Base-by-base conservation (phyloP, 2,113 vertebrate species). In the Nyctibius bracteatus region DNA sequence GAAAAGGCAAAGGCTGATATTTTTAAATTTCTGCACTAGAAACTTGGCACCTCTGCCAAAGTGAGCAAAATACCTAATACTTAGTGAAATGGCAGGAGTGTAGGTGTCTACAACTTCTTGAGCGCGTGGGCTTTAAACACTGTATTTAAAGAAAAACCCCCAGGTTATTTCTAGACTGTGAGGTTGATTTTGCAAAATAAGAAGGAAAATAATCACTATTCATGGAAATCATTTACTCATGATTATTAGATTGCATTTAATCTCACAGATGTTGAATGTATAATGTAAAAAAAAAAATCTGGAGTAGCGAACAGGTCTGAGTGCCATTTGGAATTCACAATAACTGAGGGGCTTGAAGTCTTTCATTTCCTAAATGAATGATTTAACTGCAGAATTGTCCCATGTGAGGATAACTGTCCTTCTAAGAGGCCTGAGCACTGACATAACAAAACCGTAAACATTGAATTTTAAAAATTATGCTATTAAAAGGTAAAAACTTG, bases 401-500 rank as follows among this genome's bases (percentile, higher is more conserved):
- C 12, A 9, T 35, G 3, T 30, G 14, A 61, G 14, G 8, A 27
- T 24, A 58, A 51, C 43, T 35, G 11, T 47, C 35, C 21, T 71
- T 65, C 33, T 67, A 66, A 57, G 57, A 41, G 12, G 2, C 28
- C 19, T 72, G 39, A 94, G 28, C 28, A 55, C 3, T 31, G 44
- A 41, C 13, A 21, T 12, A n/a, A 51, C 5, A 43, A 85, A 78
- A 5, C 4, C 2, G 23, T 55, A 33, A 74, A 39, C 5, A 35
- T 63, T 35, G 21, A 1, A 3, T 35, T 82, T 82, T 6, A 7
- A 59, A 88, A 79, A 4, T 7, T 0, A 14, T 31, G 8, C 1
- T 68, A 59, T 47, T 65, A 51, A 79, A 70, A 70, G 20, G 28
- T 28, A 58, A 71, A 54, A 65, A 6, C 12, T 54, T 65, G 24